phyloP scores from a whole-genome alignment of 2,888 invertebrate genomes.

The Drosophila austrosaltans region DNA sequence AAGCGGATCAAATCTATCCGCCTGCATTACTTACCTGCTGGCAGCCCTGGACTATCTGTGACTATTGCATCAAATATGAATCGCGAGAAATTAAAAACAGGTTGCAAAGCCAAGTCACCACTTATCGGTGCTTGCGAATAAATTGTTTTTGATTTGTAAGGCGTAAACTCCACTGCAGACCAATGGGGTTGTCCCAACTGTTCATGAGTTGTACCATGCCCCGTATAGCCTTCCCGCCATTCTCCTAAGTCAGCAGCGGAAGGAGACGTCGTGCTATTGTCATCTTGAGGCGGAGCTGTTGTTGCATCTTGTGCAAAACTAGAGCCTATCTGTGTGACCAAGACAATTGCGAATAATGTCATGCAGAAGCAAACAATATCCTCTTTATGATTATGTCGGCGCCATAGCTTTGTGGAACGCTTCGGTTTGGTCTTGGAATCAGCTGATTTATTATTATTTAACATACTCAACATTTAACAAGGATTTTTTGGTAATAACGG shows the following conservation, averaged over 20 bases:
- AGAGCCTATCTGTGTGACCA: background rate
- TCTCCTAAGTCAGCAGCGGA: background rate
- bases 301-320: background rate
- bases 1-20: background rate
- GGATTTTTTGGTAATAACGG: background rate
- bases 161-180: slow-evolving; percentile 28
- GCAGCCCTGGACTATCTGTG: slow-evolving; percentile 14
- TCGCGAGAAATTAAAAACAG: slow-evolving; percentile 36
- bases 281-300: background rate
- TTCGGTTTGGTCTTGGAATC: background rate
- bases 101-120: background rate
- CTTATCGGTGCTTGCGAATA: background rate
- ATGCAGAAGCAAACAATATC: background rate
- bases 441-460: background rate
- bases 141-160: slow-evolving; percentile 10
- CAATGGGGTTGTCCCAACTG: slow-evolving; percentile 48
- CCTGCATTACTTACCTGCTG: slow-evolving; percentile 37
- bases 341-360: background rate
- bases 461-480: slow-evolving; percentile 6
- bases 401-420: background rate
- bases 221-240: slow-evolving; percentile 16
- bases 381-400: background rate
- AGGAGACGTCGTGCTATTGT: too few relatives aligned
- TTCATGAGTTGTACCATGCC: slow-evolving; percentile 51
- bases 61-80: slow-evolving; percentile 29